Base-by-base conservation (phyloP, 2,888 invertebrate genomes). In the Polydrusus cervinus region DNA sequence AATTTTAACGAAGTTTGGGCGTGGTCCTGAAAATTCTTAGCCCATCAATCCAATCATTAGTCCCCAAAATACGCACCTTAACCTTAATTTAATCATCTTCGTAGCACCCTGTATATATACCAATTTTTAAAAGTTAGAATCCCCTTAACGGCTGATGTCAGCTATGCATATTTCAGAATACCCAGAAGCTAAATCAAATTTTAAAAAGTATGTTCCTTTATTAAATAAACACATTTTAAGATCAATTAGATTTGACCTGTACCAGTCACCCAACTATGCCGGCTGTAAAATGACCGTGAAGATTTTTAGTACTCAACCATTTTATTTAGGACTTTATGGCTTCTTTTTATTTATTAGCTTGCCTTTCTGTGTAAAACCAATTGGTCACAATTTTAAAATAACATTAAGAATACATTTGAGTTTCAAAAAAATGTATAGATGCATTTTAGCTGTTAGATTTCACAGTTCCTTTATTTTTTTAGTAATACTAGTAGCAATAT, bases 381-480 rank as follows among this genome's bases (percentile, higher is more conserved):
- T 60, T 60, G 38, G 57, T 40, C 57, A 62, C 45, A 47, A 45
- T 62, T 47, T n/a, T 11, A 62, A 20, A 14, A 61, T 61, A 20
- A 45, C 25, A 62, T 25, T 62, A 20, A 45, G 14, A 62, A n/a
- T 45, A 18, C 20, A 47, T 57, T 25, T 57, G 68, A 14, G 47
- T 34, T 53, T 60, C 3, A 57, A 68, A 34, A 67, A 14, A 38
- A n/a, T n/a, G 40, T 51, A 47, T 8, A 20, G 14, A 38, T 70
- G 49, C 40, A 20, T 61, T 70, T 70, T 61, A 62, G 51, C 62
- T 62, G 62, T 38, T 16, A 10, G 20, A 61, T 61, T 70, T 70
- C 70, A 62, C 70, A 38, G 51, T 61, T 49, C 47, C n/a, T 61
- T 34, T 18, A 3, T 60, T 60, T 53, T 38, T 60, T 14, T 34